A percentile compares a stretch with the other conserved stretches of the same genome.
These are phyloP conservation scores for Drosophila kohkoa DNA, from an alignment of 1,140 invertebrate species.

Conservation along the genomic window DNA sequence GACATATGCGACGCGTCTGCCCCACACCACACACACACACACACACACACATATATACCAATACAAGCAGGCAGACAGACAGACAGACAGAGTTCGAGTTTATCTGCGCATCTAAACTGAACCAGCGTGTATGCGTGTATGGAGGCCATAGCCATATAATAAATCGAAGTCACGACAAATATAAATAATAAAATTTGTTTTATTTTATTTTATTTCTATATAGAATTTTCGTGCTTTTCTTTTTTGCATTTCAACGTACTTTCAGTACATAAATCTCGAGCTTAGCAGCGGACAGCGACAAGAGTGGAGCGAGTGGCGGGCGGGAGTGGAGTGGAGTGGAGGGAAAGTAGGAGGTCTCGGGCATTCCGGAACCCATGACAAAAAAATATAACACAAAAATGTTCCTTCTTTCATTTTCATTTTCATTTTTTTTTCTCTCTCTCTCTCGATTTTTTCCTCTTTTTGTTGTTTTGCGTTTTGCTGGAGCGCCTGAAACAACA, in stretches of 20 bases:
- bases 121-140: slow-evolving; percentile 33
- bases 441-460: too few species aligned
- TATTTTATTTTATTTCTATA: slow-evolving; percentile 73
- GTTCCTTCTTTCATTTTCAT: background rate
- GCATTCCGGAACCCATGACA: slow-evolving; percentile 2
- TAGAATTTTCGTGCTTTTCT: slow-evolving; percentile 19
- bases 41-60: background rate
- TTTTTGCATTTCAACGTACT: slow-evolving; percentile 77
- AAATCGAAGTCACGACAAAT: slow-evolving; percentile 82
- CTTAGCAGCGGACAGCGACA: slow-evolving; percentile 67
- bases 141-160: slow-evolving; percentile 58
- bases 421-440: slow-evolving; percentile 21
- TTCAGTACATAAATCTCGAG: slow-evolving; percentile 78
- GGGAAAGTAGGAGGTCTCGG: background rate
- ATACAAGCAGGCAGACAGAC: background rate
- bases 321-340: background rate
- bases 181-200: slow-evolving; percentile 77
- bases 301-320: slow-evolving; percentile 8
- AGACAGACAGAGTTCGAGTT: slow-evolving; percentile 24
- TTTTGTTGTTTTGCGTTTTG: background rate
- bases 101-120: slow-evolving; percentile 52
- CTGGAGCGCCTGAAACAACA: slow-evolving; percentile 67
- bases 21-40: background rate
- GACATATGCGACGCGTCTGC: slow-evolving; percentile 51
- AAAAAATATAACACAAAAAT: slow-evolving; percentile 30